Evolutionary conservation across 2,797 vertebrate species (phyloP).

Genomic region (Anguilla anguilla): DNA sequence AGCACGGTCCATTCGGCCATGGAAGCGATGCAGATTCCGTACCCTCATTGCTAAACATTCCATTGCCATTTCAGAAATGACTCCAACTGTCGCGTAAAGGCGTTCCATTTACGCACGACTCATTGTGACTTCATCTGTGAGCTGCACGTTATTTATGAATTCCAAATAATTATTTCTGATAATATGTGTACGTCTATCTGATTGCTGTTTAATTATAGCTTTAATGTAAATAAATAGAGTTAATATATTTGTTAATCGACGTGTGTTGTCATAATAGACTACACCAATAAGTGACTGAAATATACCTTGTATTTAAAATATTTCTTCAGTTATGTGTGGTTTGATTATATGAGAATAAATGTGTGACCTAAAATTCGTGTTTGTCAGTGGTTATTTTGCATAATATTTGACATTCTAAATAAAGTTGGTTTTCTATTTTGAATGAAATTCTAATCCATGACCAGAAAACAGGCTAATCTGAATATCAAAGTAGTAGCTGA

Average conservation of each 20-base stretch:
- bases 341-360: conserved; percentile 21
- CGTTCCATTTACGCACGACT: conserved; percentile 54
- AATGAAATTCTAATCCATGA: background rate
- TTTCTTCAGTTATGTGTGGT: conserved; percentile 13
- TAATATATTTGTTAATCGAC: conserved; percentile 68
- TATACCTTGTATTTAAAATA: background rate
- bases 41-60: conserved; percentile 57
- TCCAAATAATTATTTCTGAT: background rate
- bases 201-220: conserved; percentile 26
- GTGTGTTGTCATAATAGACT: background rate
- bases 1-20: conserved; percentile 50
- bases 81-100: conserved; percentile 27
- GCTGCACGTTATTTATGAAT: conserved; percentile 71
- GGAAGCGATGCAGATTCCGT: conserved; percentile 59
- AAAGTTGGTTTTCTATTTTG: background rate
- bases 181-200: background rate
- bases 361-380: background rate
- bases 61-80: conserved; percentile 16
- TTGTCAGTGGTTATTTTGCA: background rate
- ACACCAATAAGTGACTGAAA: background rate
- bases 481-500: background rate
- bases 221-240: conserved; percentile 66
- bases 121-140: conserved; percentile 56
- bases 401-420: conserved; percentile 1
- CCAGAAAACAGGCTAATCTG: no score